Evolutionary conservation across 2,888 invertebrate genomes (phyloP).

Genomic region (Calameuta idolon): DNA sequence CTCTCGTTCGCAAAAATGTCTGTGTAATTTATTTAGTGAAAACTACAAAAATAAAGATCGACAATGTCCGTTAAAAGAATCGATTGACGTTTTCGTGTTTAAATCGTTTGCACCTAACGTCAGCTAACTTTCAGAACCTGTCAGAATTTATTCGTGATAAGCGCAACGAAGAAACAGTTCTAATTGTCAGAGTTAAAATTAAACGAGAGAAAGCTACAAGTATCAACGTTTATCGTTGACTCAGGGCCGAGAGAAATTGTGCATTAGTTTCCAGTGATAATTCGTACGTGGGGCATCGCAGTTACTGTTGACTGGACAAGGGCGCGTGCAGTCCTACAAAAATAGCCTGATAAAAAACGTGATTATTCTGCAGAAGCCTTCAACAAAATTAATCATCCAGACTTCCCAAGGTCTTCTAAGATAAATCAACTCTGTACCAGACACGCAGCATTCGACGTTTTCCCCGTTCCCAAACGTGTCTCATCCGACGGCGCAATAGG

Average conservation of each 20-base stretch:
- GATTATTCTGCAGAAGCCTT: background rate
- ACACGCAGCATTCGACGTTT: too few species aligned
- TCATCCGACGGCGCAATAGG: too few species aligned
- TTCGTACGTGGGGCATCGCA: background rate
- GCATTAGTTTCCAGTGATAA: background rate
- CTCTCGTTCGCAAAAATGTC: background rate
- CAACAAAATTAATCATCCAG: background rate
- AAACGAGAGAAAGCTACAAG: background rate
- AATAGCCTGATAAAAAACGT: background rate
- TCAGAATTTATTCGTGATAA: background rate
- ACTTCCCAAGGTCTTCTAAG: background rate
- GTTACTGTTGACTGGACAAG: background rate
- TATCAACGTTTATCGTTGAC: background rate
- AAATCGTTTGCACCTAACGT: background rate
- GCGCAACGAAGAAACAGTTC: background rate
- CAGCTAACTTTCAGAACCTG: background rate
- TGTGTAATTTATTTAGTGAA: too few species aligned
- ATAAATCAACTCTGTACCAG: background rate
- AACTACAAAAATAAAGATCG: too few species aligned
- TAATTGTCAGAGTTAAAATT: background rate
- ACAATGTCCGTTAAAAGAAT: background rate
- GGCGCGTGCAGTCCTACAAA: background rate
- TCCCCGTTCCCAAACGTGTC: too few species aligned
- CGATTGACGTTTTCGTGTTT: background rate
- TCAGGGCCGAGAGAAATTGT: background rate